phyloP scores from a whole-genome alignment of 2,113 vertebrate genomes.

The Heliornis fulica region DNA sequence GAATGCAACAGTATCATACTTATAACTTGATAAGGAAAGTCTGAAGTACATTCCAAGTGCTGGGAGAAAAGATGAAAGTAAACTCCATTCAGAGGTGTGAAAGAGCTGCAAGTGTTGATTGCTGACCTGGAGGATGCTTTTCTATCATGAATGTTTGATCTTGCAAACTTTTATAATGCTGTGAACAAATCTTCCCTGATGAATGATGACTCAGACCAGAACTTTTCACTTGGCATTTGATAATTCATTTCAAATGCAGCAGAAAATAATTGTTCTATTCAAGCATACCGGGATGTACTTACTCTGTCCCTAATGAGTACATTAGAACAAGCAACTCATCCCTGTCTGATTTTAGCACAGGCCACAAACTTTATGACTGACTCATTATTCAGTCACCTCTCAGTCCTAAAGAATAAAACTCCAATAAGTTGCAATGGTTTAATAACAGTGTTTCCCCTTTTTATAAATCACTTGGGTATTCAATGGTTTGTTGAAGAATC shows the following conservation, averaged over 20 bases:
- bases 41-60: neutral
- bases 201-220: slow-evolving; percentile 50
- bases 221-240: slow-evolving; percentile 32
- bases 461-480: neutral
- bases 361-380: slow-evolving; percentile 49
- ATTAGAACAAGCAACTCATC: slow-evolving; percentile 50
- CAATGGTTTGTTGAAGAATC: neutral
- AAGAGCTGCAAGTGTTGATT: neutral
- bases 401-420: slow-evolving; percentile 9
- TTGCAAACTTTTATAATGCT: neutral
- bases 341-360: slow-evolving; percentile 47
- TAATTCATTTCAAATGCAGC: slow-evolving; percentile 49
- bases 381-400: slow-evolving; percentile 42
- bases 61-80: neutral
- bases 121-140: neutral
- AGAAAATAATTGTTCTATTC: slow-evolving; percentile 55
- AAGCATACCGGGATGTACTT: slow-evolving; percentile 35
- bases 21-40: neutral
- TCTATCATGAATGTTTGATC: slow-evolving; percentile 12
- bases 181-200: slow-evolving; percentile 6
- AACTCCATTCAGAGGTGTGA: neutral
- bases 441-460: neutral
- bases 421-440: neutral
- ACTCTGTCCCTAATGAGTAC: slow-evolving; percentile 33
- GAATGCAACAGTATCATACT: neutral